These are phyloP conservation scores for Pogonocichla stellata DNA, from an alignment of 2,113 vertebrate genomes.

Conservation along the genomic window DNA sequence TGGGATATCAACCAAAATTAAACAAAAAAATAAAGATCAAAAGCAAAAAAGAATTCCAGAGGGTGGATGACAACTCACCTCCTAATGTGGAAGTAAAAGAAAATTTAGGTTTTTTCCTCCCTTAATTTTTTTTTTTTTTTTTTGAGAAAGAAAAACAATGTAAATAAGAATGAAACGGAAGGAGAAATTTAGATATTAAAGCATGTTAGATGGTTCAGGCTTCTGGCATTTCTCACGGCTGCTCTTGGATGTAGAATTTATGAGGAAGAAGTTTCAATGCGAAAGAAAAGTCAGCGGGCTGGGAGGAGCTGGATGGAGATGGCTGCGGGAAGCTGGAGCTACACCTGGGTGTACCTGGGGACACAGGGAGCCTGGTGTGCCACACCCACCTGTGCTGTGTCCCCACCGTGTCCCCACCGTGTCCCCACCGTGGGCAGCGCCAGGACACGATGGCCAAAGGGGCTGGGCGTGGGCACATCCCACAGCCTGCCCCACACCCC, in stretches of 20 bases:
- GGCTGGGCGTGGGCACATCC: background rate
- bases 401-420: background rate
- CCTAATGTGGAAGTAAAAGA: slow-evolving; percentile 72
- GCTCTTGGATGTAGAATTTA: slow-evolving; percentile 19
- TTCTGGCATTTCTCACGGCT: slow-evolving; percentile 34
- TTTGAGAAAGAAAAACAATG: slow-evolving; percentile 67
- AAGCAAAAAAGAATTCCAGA: slow-evolving; percentile 58
- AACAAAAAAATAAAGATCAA: slow-evolving; percentile 62
- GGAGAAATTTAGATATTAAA: slow-evolving; percentile 34
- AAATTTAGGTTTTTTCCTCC: slow-evolving; percentile 57
- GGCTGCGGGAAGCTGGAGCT: slow-evolving; percentile 41
- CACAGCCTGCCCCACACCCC: background rate
- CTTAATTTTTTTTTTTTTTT: background rate
- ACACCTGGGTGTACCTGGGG: background rate
- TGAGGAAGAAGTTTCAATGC: slow-evolving; percentile 47
- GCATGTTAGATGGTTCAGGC: slow-evolving; percentile 37
- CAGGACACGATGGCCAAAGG: accelerated
- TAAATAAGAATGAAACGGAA: slow-evolving; percentile 64
- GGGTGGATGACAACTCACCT: slow-evolving; percentile 74
- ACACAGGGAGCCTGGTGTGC: background rate
- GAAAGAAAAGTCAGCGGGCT: slow-evolving; percentile 23
- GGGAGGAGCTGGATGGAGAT: slow-evolving; percentile 47
- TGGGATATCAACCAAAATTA: slow-evolving; percentile 55
- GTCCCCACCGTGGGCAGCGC: accelerated
- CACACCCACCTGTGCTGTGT: background rate